phyloP scores from a whole-genome alignment of 2,113 vertebrate genomes.

The Vombatus ursinus region DNA sequence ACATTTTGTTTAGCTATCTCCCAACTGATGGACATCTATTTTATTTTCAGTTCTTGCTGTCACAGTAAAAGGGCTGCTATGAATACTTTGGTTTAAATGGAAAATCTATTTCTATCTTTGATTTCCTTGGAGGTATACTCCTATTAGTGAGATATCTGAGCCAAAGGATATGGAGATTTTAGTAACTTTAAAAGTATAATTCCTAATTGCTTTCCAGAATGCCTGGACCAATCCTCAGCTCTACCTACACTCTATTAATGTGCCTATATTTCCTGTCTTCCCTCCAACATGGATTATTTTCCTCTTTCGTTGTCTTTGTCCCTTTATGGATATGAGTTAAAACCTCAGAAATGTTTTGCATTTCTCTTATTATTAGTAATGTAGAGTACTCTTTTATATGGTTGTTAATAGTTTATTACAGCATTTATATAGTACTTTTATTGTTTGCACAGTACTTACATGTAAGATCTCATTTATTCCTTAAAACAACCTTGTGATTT shows the following conservation, averaged over 20 bases:
- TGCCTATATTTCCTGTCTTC: background rate
- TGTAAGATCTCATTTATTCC: background rate
- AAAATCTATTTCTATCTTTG: background rate
- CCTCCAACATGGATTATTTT: background rate
- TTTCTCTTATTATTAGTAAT: background rate
- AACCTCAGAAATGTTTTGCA: background rate
- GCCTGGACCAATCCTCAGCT: background rate
- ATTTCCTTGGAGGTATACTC: background rate
- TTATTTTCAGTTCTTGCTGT: background rate
- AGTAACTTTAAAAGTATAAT: background rate
- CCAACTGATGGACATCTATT: background rate
- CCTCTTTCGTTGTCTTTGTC: background rate
- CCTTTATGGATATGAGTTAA: background rate
- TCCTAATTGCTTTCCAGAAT: background rate
- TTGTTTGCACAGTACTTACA: background rate
- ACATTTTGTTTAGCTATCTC: background rate
- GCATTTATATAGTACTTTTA: background rate
- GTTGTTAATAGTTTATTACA: background rate
- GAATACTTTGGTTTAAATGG: background rate
- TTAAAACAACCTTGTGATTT: background rate
- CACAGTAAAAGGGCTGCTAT: background rate
- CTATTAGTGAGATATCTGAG: background rate
- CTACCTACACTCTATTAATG: background rate
- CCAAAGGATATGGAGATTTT: background rate
- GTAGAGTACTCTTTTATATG: background rate